Conservation (phyloP, 2,888 invertebrate genomes). For the Chaetogeoica ovagalla region DNA sequence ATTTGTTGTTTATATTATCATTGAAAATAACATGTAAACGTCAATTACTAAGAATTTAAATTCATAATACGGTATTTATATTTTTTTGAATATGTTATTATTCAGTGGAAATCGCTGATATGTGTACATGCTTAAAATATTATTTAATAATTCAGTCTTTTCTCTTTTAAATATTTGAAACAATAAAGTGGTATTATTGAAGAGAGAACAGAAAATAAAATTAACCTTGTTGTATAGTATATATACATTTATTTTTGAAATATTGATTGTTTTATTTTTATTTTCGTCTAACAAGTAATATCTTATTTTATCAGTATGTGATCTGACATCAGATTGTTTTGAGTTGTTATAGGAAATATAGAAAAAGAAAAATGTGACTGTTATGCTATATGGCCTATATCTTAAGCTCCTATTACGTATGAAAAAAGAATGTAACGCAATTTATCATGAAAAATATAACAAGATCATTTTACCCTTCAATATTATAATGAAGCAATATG, state of each 20-base stretch:
- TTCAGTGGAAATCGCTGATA: neutral
- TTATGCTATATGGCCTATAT: neutral
- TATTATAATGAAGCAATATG: conserved; percentile 35
- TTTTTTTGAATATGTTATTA: neutral
- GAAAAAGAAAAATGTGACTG: conserved; percentile 13
- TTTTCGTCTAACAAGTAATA: neutral
- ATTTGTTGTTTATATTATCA: conserved; percentile 31
- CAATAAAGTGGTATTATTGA: neutral
- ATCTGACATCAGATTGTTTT: conserved; percentile 34
- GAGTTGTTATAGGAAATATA: conserved; percentile 1
- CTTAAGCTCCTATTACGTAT: conserved; percentile 29
- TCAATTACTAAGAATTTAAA: conserved; percentile 39
- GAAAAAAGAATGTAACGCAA: neutral
- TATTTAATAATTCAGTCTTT: neutral
- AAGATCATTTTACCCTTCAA: conserved; percentile 33
- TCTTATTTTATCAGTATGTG: neutral
- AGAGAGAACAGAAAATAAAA: neutral
- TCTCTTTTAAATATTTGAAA: conserved; percentile 3
- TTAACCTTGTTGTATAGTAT: neutral
- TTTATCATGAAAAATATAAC: conserved; percentile 41
- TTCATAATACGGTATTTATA: conserved; percentile 18
- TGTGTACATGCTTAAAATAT: neutral
- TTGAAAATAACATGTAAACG: neutral
- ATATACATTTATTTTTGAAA: neutral
- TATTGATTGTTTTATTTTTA: conserved; percentile 17